phyloP scores from a whole-genome alignment of 1,140 invertebrate genomes.

The Papilio polytes region DNA sequence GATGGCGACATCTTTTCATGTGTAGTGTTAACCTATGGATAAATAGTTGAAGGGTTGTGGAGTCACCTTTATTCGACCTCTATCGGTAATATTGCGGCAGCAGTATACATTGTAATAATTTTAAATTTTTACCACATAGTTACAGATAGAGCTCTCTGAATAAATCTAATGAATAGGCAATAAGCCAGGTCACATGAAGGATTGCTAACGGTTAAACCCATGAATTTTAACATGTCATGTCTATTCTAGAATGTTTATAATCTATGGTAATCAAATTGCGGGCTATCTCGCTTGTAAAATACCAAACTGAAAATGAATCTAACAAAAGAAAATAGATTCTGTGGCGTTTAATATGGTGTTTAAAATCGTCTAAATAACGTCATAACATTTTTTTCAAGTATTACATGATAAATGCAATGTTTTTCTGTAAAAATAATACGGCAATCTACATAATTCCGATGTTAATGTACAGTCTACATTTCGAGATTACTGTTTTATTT shows the following conservation, averaged over 20 bases:
- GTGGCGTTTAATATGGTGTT: too few relatives aligned
- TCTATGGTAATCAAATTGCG: not conserved
- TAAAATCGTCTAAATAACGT: too few relatives aligned
- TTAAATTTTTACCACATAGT: conserved; percentile 4
- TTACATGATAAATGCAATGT: too few relatives aligned
- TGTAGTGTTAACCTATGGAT: not conserved
- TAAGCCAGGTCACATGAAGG: not conserved
- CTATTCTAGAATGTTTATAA: not conserved
- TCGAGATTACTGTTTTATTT: not conserved
- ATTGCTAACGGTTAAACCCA: not conserved
- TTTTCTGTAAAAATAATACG: too few relatives aligned
- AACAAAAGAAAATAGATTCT: too few relatives aligned
- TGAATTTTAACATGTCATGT: not conserved
- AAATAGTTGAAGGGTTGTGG: not conserved
- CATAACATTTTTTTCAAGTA: too few relatives aligned
- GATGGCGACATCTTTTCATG: not conserved
- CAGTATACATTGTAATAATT: conserved; percentile 13
- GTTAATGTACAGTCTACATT: not conserved
- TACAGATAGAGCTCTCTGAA: not conserved
- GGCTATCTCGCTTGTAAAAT: not conserved
- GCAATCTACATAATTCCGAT: too few relatives aligned
- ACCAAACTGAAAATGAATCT: too few relatives aligned
- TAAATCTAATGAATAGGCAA: not conserved
- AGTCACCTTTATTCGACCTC: conserved; percentile 13
- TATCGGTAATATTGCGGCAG: conserved; percentile 5